phyloP scores from a whole-genome alignment of 2,113 vertebrate species.

The Ciconia boyciana region DNA sequence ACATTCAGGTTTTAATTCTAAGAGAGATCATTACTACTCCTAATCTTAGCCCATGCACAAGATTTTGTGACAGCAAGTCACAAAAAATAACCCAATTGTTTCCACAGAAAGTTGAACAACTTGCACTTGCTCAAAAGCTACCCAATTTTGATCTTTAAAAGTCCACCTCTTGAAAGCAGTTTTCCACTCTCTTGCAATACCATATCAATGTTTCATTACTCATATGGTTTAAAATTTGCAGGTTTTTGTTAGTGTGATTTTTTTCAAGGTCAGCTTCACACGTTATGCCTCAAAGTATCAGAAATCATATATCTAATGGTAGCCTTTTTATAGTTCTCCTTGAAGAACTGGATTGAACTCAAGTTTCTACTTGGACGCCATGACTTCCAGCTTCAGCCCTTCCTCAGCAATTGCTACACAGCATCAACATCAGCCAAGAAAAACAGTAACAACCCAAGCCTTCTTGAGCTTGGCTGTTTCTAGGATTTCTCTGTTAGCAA shows the following conservation, averaged over 20 bases:
- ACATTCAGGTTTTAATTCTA: not conserved
- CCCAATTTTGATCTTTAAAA: not conserved
- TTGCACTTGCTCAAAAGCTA: not conserved
- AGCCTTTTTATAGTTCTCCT: not conserved
- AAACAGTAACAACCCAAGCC: not conserved
- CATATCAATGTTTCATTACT: not conserved
- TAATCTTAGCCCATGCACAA: not conserved
- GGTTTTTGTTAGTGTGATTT: not conserved
- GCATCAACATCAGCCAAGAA: not conserved
- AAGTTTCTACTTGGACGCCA: not conserved
- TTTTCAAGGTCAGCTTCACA: not conserved
- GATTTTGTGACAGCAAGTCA: not conserved
- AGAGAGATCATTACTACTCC: not conserved
- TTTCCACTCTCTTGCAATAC: not conserved
- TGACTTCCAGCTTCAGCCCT: not conserved
- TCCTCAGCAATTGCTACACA: not conserved
- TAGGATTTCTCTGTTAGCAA: not conserved
- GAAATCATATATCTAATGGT: not conserved
- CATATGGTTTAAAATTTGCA: not conserved
- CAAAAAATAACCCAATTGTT: not conserved
- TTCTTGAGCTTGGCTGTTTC: not conserved
- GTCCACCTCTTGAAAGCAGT: not conserved
- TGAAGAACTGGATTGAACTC: not conserved
- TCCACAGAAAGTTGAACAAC: not conserved
- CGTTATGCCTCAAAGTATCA: not conserved